Base-by-base conservation (phyloP, 2,888 invertebrate genomes). In the Ernsta delagoae region DNA sequence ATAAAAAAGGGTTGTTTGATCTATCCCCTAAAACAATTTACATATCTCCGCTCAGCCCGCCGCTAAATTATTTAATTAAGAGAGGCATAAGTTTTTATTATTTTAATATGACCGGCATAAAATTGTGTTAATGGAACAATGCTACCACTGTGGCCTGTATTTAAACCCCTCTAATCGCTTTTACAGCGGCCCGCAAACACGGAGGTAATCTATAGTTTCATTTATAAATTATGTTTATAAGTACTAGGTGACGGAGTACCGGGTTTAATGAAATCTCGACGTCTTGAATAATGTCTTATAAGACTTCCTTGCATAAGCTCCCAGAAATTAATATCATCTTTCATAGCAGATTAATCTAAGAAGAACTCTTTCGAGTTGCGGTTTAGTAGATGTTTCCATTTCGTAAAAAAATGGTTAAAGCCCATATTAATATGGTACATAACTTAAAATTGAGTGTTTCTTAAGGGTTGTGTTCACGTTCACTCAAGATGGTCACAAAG, bases 1-100 rank as follows among this genome's bases (percentile, higher is more conserved):
- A 91, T 94, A 94, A 94, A 94, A 94, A 94, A 93, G 94, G 94
- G 93, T 94, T 94, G 90, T 94, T 93, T 93, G 93, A 93, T 93
- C 92, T 93, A 94, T 93, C 93, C 94, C 92, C 90, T 91, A 90
- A 93, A 94, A 94, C 93, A 94, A 94, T 94, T 94, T 94, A 93
- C 93, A 94, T 94, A 94, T 93, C 93, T 92, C 90, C 89, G 89
- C 89, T 88, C 89, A 87, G 86, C 85, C 87, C 87, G 88, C 90
- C 85, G 91, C 92, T 93, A 92, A 94, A 94, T 93, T 94, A 94
- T 94, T 93, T 94, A 94, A 94, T 94, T 94, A 94, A 94, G 94
- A 90, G 94, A 92, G 93, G 92, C 93, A 92, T 93, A 93, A 93
- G 94, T 93, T 94, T 94, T 94, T 93, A 94, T 93, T 94, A 93